phyloP scores from a whole-genome alignment of 2,888 invertebrate genomes.

The Epsilonema sp. region DNA sequence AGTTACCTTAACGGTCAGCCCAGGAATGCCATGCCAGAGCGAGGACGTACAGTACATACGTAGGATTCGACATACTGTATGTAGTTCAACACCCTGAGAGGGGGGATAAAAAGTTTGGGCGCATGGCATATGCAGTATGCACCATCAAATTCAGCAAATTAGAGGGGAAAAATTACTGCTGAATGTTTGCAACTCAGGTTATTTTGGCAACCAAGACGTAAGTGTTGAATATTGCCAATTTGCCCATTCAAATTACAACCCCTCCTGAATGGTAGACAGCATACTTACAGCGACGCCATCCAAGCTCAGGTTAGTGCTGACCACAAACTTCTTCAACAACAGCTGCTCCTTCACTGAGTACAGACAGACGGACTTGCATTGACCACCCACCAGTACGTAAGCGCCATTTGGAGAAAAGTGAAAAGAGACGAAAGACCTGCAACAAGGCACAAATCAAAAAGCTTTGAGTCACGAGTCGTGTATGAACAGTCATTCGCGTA shows the following conservation, averaged over 20 bases:
- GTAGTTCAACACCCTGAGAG: too few species aligned
- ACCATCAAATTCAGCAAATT: too few species aligned
- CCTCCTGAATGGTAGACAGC: background rate
- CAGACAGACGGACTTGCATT: conserved; percentile 79
- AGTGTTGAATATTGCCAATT: background rate
- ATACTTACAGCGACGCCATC: conserved; percentile 72
- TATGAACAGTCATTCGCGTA: background rate
- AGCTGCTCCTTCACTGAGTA: conserved; percentile 65
- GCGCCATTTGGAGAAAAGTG: conserved; percentile 84
- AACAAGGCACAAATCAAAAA: conserved; percentile 24
- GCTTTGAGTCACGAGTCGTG: background rate
- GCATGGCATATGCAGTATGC: too few species aligned
- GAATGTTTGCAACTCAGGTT: too few species aligned
- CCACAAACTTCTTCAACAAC: conserved; percentile 70
- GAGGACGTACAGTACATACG: too few species aligned
- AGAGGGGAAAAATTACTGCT: too few species aligned
- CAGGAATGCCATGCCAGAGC: too few species aligned
- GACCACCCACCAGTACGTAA: conserved; percentile 71
- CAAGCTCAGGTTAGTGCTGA: conserved; percentile 78
- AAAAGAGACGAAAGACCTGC: conserved; percentile 66
- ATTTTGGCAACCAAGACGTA: too few species aligned
- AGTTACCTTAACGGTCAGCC: too few species aligned
- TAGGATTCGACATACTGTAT: too few species aligned
- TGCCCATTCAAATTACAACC: background rate
- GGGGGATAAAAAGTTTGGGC: too few species aligned